Evolutionary conservation across 1,140 invertebrate genomes (phyloP).

Genomic region (Solenopsis fugax): DNA sequence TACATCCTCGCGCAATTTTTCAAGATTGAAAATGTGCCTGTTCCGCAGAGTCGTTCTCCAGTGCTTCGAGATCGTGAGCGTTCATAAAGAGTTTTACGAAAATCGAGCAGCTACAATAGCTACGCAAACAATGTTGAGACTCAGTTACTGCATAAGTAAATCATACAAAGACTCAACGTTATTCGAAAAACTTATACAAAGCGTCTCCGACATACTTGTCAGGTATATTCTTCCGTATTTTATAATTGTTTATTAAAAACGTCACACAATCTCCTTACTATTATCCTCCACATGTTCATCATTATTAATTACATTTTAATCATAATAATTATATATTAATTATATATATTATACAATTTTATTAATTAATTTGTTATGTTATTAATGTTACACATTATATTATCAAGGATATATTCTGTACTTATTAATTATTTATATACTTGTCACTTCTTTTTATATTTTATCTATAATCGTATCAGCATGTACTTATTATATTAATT

Average conservation of each 20-base stretch:
- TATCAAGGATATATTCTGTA: neutral
- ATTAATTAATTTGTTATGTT: neutral
- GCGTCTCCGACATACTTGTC: constrained; percentile 33
- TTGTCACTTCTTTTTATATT: neutral
- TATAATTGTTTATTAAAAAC: neutral
- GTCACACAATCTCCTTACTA: neutral
- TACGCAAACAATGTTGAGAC: constrained; percentile 60
- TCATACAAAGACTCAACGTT: constrained; percentile 35
- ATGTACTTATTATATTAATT: neutral
- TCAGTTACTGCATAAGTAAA: constrained; percentile 61
- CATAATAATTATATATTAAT: neutral
- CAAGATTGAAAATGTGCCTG: neutral
- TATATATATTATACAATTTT: neutral
- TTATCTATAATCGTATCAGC: neutral
- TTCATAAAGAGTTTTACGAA: constrained; percentile 66
- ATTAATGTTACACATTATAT: neutral
- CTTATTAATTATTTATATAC: constrained; percentile 1
- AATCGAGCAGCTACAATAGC: constrained; percentile 47
- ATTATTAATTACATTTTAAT: neutral
- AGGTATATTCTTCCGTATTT: constrained; percentile 41
- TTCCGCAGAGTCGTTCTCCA: constrained; percentile 63
- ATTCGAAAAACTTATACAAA: constrained; percentile 41
- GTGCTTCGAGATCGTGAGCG: constrained; percentile 44
- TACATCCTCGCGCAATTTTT: neutral
- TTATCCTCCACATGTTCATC: too few species aligned